A percentile compares a stretch with the other conserved stretches of the same genome.
Conservation (phyloP, 2,113 vertebrate species). For the Cryptotis parvus region DNA sequence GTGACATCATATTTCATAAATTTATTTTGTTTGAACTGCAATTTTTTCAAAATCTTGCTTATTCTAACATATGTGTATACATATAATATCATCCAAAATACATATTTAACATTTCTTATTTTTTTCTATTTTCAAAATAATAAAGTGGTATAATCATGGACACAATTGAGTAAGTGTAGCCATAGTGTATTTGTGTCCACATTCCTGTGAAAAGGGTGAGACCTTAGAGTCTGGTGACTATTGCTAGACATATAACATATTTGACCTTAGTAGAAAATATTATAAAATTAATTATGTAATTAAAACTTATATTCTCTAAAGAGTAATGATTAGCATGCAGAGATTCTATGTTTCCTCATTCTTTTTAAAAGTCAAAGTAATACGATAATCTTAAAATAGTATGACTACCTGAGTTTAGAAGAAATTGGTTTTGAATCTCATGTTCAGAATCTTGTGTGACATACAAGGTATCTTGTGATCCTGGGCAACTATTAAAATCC, state of each 20-base stretch:
- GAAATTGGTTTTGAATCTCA: neutral
- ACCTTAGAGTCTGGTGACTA: neutral
- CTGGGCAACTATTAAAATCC: neutral
- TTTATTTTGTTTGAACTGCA: slow-evolving; percentile 58
- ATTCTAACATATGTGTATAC: too few species aligned
- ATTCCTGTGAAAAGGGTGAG: neutral
- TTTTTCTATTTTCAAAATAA: neutral
- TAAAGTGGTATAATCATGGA: neutral
- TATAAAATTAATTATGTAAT: slow-evolving; percentile 56
- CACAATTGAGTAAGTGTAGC: neutral
- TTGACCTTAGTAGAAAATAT: slow-evolving; percentile 41
- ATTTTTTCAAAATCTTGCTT: slow-evolving; percentile 61
- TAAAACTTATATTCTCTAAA: slow-evolving; percentile 20
- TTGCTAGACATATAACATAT: slow-evolving; percentile 10
- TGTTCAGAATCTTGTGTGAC: neutral
- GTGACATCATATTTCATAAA: slow-evolving; percentile 39
- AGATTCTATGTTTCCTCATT: neutral
- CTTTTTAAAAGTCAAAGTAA: neutral
- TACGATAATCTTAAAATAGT: too few species aligned
- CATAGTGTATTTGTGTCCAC: neutral
- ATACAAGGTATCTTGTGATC: neutral
- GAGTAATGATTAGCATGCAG: neutral
- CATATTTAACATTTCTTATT: slow-evolving; percentile 31
- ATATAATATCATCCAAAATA: too few species aligned
- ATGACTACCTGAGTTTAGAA: neutral